phyloP scores from a whole-genome alignment of 2,797 vertebrate species.

The Pteropus rufus region DNA sequence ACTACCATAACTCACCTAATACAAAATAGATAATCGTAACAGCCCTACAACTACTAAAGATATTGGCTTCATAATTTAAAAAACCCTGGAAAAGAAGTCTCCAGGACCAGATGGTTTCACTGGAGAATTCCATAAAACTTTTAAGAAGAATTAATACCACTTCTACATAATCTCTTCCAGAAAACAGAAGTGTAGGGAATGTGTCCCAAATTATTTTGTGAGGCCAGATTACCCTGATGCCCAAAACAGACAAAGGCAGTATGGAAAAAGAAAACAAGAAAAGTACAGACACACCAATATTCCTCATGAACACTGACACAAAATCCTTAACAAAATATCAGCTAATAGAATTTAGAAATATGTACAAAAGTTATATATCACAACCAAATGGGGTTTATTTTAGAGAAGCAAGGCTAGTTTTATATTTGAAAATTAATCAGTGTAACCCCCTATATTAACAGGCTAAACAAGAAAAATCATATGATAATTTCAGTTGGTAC shows the following conservation, averaged over 20 bases:
- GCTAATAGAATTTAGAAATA: conserved; percentile 27
- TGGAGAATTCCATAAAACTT: background rate
- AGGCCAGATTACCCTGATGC: background rate
- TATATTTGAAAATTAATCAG: conserved; percentile 27
- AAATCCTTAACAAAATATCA: conserved; percentile 25
- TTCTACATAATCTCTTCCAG: conserved; percentile 32
- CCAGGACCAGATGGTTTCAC: background rate
- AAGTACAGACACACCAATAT: background rate
- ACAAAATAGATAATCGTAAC: conserved; percentile 24
- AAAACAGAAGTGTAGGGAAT: conserved; percentile 12
- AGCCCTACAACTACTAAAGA: background rate
- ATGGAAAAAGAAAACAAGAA: background rate
- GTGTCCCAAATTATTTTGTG: background rate
- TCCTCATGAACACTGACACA: background rate
- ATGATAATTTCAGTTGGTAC: background rate
- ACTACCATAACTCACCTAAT: background rate
- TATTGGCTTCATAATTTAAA: background rate
- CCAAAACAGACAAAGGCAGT: conserved; percentile 13
- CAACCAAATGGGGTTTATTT: background rate
- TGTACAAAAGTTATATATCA: background rate
- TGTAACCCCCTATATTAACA: background rate
- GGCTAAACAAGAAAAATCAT: conserved; percentile 20
- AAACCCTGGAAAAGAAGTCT: conserved; percentile 16
- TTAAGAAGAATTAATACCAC: conserved; percentile 5
- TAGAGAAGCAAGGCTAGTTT: background rate